These are phyloP conservation scores for Pseudobourletiella spinata DNA, from an alignment of 1,140 invertebrate genomes.

Conservation along the genomic window DNA sequence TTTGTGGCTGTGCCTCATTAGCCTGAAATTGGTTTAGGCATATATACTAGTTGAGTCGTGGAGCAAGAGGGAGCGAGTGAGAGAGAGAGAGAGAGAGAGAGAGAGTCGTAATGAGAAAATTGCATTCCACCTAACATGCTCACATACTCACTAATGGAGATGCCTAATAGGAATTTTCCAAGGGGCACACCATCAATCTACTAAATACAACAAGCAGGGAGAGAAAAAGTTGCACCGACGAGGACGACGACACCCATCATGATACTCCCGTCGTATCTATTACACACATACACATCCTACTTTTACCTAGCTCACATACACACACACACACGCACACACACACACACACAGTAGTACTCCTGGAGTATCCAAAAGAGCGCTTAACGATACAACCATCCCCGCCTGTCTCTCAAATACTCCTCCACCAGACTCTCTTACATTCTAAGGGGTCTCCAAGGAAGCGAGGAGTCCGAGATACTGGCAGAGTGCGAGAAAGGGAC, in stretches of 20 bases:
- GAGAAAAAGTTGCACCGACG: background rate
- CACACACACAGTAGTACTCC: no score
- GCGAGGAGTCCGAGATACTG: no score
- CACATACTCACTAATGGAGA: constrained; percentile 7
- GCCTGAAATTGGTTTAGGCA: constrained; percentile 18
- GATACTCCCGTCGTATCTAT: no score
- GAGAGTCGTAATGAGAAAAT: constrained; percentile 10
- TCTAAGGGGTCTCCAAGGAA: no score
- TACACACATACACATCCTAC: no score
- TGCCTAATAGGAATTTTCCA: constrained; percentile 11
- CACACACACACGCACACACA: background rate
- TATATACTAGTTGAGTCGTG: background rate
- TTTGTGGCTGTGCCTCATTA: constrained; percentile 23
- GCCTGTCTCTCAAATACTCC: no score
- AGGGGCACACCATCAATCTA: constrained; percentile 8
- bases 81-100: background rate
- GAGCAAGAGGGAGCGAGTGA: no score
- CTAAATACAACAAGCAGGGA: background rate
- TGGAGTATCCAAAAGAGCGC: no score
- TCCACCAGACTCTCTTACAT: no score
- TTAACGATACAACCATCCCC: no score
- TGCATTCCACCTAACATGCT: constrained; percentile 8
- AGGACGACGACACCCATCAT: background rate
- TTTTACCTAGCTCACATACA: background rate
- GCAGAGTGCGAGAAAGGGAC: background rate